phyloP scores from a whole-genome alignment of 2,888 invertebrate species.

The Drosophila aldrichi region DNA sequence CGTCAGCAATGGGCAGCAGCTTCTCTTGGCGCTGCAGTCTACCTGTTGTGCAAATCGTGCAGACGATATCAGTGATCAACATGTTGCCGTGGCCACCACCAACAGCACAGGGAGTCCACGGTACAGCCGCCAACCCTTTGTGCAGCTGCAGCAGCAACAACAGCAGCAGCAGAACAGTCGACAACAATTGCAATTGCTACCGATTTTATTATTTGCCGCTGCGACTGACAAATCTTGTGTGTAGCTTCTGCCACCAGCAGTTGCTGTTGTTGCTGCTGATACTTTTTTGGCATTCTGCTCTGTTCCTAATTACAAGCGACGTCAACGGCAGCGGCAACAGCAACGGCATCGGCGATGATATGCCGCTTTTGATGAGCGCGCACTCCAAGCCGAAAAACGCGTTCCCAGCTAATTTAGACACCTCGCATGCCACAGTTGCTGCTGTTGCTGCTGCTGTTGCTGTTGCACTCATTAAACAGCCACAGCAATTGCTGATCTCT shows the following conservation, averaged over 20 bases:
- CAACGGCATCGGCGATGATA: constrained; percentile 47
- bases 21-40: constrained; percentile 51
- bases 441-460: constrained; percentile 20
- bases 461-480: constrained; percentile 68
- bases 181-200: constrained; percentile 81
- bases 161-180: constrained; percentile 51
- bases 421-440: constrained; percentile 71
- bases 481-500: constrained; percentile 55
- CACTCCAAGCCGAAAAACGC: constrained; percentile 71
- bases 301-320: constrained; percentile 66
- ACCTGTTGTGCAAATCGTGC: constrained; percentile 77
- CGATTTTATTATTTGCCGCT: constrained; percentile 73
- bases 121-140: constrained; percentile 62
- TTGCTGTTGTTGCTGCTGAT: constrained; percentile 9
- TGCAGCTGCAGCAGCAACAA: constrained; percentile 41
- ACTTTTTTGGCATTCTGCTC: constrained; percentile 56
- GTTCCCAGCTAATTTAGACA: constrained; percentile 81
- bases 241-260: constrained; percentile 15
- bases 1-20: constrained; percentile 35
- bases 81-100: constrained; percentile 66
- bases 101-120: constrained; percentile 30
- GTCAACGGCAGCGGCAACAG: constrained; percentile 18
- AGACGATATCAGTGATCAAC: constrained; percentile 77
- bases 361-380: constrained; percentile 72
- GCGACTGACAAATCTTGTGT: constrained; percentile 39